phyloP scores from a whole-genome alignment of 2,888 invertebrate species.

The Tipula confusa region DNA sequence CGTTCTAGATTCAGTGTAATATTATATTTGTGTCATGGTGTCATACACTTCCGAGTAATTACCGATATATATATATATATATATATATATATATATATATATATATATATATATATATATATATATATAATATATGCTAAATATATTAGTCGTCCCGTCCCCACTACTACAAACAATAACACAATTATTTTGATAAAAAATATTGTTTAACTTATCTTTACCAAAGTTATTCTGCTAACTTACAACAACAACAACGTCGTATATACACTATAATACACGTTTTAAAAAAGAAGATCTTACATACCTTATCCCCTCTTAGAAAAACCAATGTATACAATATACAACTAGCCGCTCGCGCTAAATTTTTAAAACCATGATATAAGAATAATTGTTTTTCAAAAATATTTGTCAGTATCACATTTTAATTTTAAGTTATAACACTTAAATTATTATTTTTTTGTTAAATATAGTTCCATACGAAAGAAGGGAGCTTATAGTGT shows the following conservation, averaged over 20 bases:
- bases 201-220: neutral
- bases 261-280: neutral
- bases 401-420: neutral
- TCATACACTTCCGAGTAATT: too few species aligned
- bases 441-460: neutral
- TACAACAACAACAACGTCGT: neutral
- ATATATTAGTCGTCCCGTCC: neutral
- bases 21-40: too few species aligned
- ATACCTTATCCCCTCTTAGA: neutral
- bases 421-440: neutral
- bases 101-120: too few species aligned
- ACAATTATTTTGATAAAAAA: constrained; percentile 3
- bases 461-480: neutral
- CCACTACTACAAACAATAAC: neutral
- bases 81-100: too few species aligned
- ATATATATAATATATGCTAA: too few species aligned
- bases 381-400: constrained; percentile 25
- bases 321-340: too few species aligned
- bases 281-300: neutral
- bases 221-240: neutral
- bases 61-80: too few species aligned
- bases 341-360: neutral
- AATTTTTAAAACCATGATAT: neutral
- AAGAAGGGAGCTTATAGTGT: neutral
- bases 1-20: too few species aligned